Evolutionary conservation across 2,113 vertebrate genomes (phyloP).

Genomic region (Globicephala melas): DNA sequence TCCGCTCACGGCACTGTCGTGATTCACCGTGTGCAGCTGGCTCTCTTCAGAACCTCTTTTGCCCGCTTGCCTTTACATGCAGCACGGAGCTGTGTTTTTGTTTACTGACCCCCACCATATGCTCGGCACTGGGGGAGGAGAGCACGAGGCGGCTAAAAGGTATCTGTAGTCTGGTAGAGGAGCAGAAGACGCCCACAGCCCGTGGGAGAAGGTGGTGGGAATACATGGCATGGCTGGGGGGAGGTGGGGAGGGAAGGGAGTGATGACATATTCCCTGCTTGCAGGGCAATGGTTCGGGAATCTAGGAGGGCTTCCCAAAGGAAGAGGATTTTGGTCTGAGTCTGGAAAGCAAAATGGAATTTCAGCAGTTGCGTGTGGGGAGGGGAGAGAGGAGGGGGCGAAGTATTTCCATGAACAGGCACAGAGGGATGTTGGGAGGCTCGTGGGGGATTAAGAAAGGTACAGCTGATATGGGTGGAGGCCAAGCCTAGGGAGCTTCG

Average conservation of each 20-base stretch:
- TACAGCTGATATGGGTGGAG: background rate
- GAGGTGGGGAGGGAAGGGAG: background rate
- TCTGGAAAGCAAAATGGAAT: background rate
- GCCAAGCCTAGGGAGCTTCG: background rate
- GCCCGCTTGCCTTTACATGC: background rate
- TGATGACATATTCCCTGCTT: background rate
- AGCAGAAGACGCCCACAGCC: background rate
- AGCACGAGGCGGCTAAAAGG: background rate
- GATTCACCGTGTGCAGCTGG: background rate
- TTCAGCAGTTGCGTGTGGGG: background rate
- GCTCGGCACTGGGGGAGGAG: too few species aligned
- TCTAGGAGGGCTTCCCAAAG: background rate
- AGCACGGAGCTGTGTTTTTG: background rate
- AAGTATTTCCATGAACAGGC: background rate
- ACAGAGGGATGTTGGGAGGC: background rate
- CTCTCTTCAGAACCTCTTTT: background rate
- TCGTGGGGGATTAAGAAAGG: background rate
- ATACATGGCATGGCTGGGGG: background rate
- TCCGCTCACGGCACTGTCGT: background rate
- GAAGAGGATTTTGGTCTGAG: background rate
- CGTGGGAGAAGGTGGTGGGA: background rate
- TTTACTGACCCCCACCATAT: background rate
- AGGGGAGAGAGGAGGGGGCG: background rate
- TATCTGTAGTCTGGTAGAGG: background rate
- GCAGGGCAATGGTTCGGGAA: background rate